Evolutionary conservation across 2,797 vertebrate genomes (phyloP).

Genomic region (Phrynocephalus guinanensis): DNA sequence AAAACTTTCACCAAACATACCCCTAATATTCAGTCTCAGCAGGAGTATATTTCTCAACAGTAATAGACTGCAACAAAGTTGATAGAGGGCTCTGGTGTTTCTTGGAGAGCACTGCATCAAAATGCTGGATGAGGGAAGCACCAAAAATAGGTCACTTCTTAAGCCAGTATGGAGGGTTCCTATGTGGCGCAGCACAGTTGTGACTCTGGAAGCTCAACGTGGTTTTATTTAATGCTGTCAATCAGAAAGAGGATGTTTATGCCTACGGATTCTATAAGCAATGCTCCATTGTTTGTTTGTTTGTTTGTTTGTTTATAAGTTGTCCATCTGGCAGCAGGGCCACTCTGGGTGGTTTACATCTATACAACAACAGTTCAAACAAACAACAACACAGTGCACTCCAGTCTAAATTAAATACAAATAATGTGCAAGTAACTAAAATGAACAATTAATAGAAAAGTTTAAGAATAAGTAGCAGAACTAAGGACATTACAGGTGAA

Average conservation of each 20-base stretch:
- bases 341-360: too few species aligned
- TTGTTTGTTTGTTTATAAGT: too few species aligned
- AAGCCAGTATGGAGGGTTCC: slow-evolving; percentile 4
- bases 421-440: too few species aligned
- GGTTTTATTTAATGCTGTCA: slow-evolving; percentile 6
- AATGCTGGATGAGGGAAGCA: background rate
- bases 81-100: background rate
- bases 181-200: background rate
- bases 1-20: too few species aligned
- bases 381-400: too few species aligned
- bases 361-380: too few species aligned
- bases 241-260: background rate
- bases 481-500: background rate
- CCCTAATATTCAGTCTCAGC: background rate
- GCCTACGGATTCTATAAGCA: background rate
- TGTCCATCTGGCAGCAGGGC: too few species aligned
- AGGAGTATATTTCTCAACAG: background rate
- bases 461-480: too few species aligned
- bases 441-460: too few species aligned
- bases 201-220: slow-evolving; percentile 15
- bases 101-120: background rate
- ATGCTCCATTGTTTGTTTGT: background rate
- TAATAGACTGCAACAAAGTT: background rate
- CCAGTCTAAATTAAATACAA: too few species aligned
- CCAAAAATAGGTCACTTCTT: too few species aligned